phyloP scores from a whole-genome alignment of 2,797 vertebrate genomes.

The Philypnodon macrostomus region DNA sequence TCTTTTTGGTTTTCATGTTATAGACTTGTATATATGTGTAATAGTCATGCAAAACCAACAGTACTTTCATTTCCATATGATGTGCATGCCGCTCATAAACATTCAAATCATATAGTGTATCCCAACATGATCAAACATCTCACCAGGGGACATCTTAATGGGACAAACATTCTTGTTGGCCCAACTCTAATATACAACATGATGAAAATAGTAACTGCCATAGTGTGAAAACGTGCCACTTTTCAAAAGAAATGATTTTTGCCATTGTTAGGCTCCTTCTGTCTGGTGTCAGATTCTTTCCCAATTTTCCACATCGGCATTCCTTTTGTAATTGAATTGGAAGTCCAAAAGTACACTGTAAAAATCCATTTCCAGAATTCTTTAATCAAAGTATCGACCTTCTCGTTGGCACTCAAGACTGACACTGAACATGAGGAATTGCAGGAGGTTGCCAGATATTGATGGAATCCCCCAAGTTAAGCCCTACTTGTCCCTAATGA shows the following conservation, averaged over 20 bases:
- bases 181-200: too few relatives aligned
- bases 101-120: too few relatives aligned
- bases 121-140: too few relatives aligned
- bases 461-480: constrained; percentile 37
- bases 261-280: constrained; percentile 27
- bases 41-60: too few relatives aligned
- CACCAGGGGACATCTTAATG: too few relatives aligned
- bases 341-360: constrained; percentile 31
- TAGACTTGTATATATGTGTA: too few relatives aligned
- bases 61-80: too few relatives aligned
- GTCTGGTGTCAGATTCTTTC: constrained; percentile 16
- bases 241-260: background rate
- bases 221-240: too few relatives aligned
- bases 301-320: constrained; percentile 31
- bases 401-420: constrained; percentile 36
- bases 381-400: constrained; percentile 57
- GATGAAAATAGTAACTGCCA: too few relatives aligned
- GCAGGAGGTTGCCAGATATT: constrained; percentile 47
- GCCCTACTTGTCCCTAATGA: constrained; percentile 45
- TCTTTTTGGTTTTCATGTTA: too few relatives aligned
- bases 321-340: constrained; percentile 44
- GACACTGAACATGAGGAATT: constrained; percentile 41
- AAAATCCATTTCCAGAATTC: constrained; percentile 61
- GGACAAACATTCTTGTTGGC: too few relatives aligned
- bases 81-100: too few relatives aligned